Evolutionary conservation across 92 coral and sea anemone genomes (phyloP), one percentile per base, ranked within the genome.

Genomic region (Palythoa caribaeorum): DNA sequence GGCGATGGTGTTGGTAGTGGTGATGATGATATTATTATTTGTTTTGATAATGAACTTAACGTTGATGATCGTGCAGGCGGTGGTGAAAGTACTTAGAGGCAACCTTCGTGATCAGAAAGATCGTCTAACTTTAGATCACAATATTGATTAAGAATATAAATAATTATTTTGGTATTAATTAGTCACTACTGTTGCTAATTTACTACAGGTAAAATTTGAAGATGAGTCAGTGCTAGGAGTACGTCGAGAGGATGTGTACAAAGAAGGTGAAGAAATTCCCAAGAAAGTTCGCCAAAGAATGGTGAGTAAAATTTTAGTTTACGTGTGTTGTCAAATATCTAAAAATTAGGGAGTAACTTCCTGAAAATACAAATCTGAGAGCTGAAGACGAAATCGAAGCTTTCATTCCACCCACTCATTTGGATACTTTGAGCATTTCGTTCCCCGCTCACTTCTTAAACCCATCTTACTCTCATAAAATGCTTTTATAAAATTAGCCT

Each of bases 201-300:
- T 2, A 6, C 60, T 12, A 63, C 78, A 95, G 98, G 86, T 95
- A 48, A 87, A 91, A 84, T 95, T 93, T 68, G 98, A 95, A 73
- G 98, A 95, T 73, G 98, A 95, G n/a, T 95, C 98, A 0, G 86
- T 90, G 71, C 76, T 95, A 50, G 93, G 94, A 48, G 98, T 95
- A 9, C 94, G 98, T 5, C 72, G 98, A 81, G 98, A 95, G 40
- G 98, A 95, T 60, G 98, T 95, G 16, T 95, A 95, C 84, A 95
- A 83, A 85, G 94, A 94, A 38, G 89, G 90, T 57, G 96, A 91
- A 66, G 96, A 95, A 38, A 79, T 95, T 15, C 98, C 98, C 53
- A 78, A 76, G 8, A 91, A 89, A 90, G 98, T 95, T 20, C 93
- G 89, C 20, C 94, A 93, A 38, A 90, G 92, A 86, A 77, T 95